phyloP scores from a whole-genome alignment of 2,888 invertebrate species.

The Caprella mutica region DNA sequence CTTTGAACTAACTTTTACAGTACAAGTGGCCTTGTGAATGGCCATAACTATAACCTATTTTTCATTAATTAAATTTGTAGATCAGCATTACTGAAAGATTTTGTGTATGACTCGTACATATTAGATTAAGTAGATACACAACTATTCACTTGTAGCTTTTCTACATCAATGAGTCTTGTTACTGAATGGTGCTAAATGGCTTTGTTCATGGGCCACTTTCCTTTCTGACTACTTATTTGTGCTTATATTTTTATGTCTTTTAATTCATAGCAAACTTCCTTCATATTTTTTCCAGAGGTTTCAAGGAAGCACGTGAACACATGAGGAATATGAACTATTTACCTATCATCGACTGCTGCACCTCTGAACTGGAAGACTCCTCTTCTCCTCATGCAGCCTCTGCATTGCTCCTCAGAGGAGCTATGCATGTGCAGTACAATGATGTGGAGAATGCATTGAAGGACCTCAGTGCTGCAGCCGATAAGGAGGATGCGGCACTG shows the following conservation, averaged over 20 bases:
- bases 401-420: constrained; percentile 67
- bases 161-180: no score
- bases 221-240: not conserved
- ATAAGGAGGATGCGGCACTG: not conserved
- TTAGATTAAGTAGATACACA: no score
- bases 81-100: no score
- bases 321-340: constrained; percentile 62
- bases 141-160: no score
- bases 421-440: constrained; percentile 68
- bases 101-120: no score
- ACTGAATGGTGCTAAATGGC: no score
- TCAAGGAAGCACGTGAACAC: constrained; percentile 57
- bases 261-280: no score
- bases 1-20: no score
- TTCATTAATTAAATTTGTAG: no score
- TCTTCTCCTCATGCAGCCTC: constrained; percentile 38
- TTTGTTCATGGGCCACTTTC: no score
- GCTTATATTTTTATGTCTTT: constrained; percentile 6
- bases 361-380: constrained; percentile 56
- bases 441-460: constrained; percentile 58
- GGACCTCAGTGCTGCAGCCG: constrained; percentile 51
- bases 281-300: constrained; percentile 46
- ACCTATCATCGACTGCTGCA: constrained; percentile 64
- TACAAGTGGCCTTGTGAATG: no score
- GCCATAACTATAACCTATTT: no score